Conservation (phyloP, 2,113 vertebrate genomes). For the Bos indicus region DNA sequence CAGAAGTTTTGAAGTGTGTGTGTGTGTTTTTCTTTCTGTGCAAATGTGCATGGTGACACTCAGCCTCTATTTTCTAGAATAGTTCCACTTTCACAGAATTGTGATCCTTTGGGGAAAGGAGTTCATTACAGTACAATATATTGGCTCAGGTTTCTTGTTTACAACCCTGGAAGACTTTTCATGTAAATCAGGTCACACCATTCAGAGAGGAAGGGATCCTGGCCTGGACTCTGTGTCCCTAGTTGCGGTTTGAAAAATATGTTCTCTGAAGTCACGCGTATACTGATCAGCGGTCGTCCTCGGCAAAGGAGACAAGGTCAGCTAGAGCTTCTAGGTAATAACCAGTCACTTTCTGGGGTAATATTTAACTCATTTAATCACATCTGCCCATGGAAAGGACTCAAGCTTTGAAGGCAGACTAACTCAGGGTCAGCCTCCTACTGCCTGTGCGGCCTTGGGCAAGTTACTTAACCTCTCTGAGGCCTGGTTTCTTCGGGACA, state of each 20-base stretch:
- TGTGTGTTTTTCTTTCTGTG: background rate
- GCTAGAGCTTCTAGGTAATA: background rate
- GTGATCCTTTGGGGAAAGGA: background rate
- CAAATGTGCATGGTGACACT: background rate
- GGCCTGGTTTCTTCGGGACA: background rate
- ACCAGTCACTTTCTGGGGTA: background rate
- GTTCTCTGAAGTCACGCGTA: background rate
- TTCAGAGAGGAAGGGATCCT: background rate
- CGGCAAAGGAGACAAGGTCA: background rate
- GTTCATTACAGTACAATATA: background rate
- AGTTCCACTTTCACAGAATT: slow-evolving; percentile 47
- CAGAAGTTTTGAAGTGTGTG: background rate
- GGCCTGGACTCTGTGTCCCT: background rate
- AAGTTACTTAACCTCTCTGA: background rate
- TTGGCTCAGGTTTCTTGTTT: background rate
- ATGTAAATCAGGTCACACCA: background rate
- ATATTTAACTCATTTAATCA: background rate
- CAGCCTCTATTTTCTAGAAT: background rate
- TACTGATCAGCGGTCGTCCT: background rate
- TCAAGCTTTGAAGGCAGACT: background rate
- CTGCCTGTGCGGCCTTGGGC: background rate
- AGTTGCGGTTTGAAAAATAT: background rate
- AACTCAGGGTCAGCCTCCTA: background rate
- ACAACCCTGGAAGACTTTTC: background rate
- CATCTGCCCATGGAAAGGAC: background rate